These are phyloP conservation scores for Chrysochloris asiatica DNA, from an alignment of 2,113 vertebrate species.

Conservation along the genomic window DNA sequence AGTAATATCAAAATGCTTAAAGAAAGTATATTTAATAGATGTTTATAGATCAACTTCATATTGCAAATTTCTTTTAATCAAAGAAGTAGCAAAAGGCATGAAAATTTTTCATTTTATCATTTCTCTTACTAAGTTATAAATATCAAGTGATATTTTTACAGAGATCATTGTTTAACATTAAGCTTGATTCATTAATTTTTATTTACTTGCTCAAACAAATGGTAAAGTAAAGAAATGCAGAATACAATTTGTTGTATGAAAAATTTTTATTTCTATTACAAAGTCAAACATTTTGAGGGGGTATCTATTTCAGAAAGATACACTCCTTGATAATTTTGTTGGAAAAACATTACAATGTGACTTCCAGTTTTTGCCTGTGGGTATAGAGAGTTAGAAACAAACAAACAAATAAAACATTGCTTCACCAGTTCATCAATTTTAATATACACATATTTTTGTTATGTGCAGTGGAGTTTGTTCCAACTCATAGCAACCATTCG, in stretches of 20 bases:
- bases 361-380: background rate
- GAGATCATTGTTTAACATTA: constrained; percentile 10
- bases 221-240: background rate
- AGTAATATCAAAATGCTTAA: background rate
- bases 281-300: background rate
- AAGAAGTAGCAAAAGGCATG: background rate
- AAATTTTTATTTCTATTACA: background rate
- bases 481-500: too few species aligned
- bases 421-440: too few species aligned
- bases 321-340: background rate
- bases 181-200: too few species aligned
- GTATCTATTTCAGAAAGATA: background rate
- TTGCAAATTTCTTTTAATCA: background rate
- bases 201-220: background rate
- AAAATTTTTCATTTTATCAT: background rate
- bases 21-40: background rate
- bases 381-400: background rate
- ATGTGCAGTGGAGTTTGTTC: too few species aligned
- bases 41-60: background rate
- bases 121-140: background rate
- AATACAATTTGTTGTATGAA: background rate
- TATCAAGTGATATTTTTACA: background rate
- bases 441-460: too few species aligned
- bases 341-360: background rate
- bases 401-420: too few species aligned